Percentiles rank a stretch among this genome's conserved stretches.
Evolutionary conservation across 30 jellyfish, hydroid and myxozoan genomes (phyloP).

Genomic region (Hydra vulgaris): DNA sequence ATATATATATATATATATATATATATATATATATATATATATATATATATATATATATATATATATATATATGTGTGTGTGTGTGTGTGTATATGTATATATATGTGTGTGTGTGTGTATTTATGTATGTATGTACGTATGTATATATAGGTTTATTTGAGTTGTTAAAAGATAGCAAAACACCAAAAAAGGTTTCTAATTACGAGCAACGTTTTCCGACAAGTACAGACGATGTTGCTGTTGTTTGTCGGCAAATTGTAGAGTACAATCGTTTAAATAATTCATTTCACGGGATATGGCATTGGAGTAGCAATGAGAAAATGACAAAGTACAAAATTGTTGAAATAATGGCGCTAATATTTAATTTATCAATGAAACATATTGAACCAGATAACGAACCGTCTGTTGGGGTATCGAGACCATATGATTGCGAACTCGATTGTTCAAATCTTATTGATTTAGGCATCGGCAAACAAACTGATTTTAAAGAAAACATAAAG

Average conservation of each 20-base stretch:
- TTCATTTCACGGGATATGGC: constrained; percentile 61
- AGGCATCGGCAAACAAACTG: constrained; percentile 11
- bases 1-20: too few species aligned
- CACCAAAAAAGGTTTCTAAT: constrained; percentile 40
- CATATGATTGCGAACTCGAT: constrained; percentile 72
- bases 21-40: too few species aligned
- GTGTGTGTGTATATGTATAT: too few species aligned
- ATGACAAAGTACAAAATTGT: constrained; percentile 73
- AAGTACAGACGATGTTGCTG: constrained; percentile 70
- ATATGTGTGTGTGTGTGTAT: too few species aligned
- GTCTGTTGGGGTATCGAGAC: constrained; percentile 64
- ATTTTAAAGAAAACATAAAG: constrained; percentile 12
- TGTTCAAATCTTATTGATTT: constrained; percentile 17
- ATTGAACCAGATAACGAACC: constrained; percentile 43
- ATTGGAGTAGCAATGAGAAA: constrained; percentile 67
- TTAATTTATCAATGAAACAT: constrained; percentile 37
- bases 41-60: too few species aligned
- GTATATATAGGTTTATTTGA: constrained; percentile 43
- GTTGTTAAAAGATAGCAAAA: constrained; percentile 28
- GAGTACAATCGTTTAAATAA: constrained; percentile 23
- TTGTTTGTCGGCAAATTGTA: constrained; percentile 62
- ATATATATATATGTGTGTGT: too few species aligned
- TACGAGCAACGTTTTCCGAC: constrained; percentile 79
- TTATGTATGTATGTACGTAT: neutral
- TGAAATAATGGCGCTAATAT: constrained; percentile 39